Percentiles rank a stretch among this genome's conserved stretches.
Evolutionary conservation across 2,797 vertebrate genomes (phyloP).

Genomic region (Pseudochaenichthys georgianus): DNA sequence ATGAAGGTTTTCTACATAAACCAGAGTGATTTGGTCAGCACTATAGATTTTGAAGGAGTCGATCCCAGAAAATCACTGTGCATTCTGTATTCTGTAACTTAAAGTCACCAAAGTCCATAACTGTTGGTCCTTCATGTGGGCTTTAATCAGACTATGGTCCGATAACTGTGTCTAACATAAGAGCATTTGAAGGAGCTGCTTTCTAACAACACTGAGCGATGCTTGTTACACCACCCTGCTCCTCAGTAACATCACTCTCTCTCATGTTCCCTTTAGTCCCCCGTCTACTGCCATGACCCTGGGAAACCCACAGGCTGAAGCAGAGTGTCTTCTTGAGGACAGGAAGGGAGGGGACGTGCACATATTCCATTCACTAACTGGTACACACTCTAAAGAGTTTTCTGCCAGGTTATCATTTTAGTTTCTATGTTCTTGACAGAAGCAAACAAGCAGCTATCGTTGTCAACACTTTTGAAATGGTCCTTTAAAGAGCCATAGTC

Average conservation of each 20-base stretch:
- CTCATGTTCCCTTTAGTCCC: slow-evolving; percentile 81
- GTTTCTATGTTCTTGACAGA: not conserved
- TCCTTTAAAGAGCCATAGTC: not conserved
- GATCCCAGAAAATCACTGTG: not conserved
- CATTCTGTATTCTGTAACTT: not conserved
- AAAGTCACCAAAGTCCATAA: not conserved
- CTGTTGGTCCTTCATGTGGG: not conserved
- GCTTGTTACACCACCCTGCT: not conserved
- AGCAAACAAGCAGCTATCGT: not conserved
- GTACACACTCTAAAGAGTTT: slow-evolving; percentile 25
- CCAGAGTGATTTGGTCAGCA: not conserved
- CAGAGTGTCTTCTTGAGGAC: slow-evolving; percentile 90
- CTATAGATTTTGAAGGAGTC: not conserved
- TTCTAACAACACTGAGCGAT: not conserved
- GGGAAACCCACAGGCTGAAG: slow-evolving; percentile 84
- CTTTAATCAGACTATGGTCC: not conserved
- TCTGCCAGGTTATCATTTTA: not conserved
- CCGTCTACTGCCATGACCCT: slow-evolving; percentile 94
- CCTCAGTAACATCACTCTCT: slow-evolving; percentile 3
- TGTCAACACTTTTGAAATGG: not conserved
- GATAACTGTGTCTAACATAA: not conserved
- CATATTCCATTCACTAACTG: slow-evolving; percentile 66
- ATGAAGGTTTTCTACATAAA: not conserved
- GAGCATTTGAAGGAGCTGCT: not conserved
- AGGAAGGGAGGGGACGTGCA: slow-evolving; percentile 90